Evolutionary conservation across 35 echinoderm and acorn worm species (phyloP).

Genomic region (Ptychodera flava): DNA sequence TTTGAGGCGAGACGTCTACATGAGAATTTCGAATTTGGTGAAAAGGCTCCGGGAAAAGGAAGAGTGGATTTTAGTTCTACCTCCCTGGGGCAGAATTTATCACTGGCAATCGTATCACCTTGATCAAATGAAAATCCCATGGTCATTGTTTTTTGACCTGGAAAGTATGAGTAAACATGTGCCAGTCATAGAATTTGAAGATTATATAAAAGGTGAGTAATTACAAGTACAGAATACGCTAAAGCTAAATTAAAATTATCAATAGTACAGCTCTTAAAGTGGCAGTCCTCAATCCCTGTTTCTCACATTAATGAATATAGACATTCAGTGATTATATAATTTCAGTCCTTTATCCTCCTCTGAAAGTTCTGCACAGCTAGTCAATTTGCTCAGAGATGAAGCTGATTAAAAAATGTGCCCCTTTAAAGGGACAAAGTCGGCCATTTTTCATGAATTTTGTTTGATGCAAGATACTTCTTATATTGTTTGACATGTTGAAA

Average conservation of each 20-base stretch:
- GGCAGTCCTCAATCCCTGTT: too few relatives aligned
- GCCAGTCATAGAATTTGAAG: constrained; percentile 92
- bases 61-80: constrained; percentile 85
- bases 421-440: too few relatives aligned
- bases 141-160: constrained; percentile 88
- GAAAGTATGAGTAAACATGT: constrained; percentile 64
- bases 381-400: too few relatives aligned
- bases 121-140: constrained; percentile 73
- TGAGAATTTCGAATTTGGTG: constrained; percentile 86
- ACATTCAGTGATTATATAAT: too few relatives aligned
- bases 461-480: too few relatives aligned
- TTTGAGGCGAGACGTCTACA: constrained; percentile 93
- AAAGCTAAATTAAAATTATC: not conserved
- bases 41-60: constrained; percentile 46
- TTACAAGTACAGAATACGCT: not conserved
- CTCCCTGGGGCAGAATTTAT: constrained; percentile 92
- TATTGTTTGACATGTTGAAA: too few relatives aligned
- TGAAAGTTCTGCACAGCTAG: too few relatives aligned
- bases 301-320: not conserved
- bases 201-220: constrained; percentile 75
- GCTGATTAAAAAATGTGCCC: too few relatives aligned
- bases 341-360: too few relatives aligned
- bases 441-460: too few relatives aligned
- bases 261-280: not conserved
- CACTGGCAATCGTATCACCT: constrained; percentile 79